A percentile compares a stretch with the other conserved stretches of the same genome.
phyloP scores from a whole-genome alignment of 2,113 vertebrate genomes.

The Carlito syrichta region DNA sequence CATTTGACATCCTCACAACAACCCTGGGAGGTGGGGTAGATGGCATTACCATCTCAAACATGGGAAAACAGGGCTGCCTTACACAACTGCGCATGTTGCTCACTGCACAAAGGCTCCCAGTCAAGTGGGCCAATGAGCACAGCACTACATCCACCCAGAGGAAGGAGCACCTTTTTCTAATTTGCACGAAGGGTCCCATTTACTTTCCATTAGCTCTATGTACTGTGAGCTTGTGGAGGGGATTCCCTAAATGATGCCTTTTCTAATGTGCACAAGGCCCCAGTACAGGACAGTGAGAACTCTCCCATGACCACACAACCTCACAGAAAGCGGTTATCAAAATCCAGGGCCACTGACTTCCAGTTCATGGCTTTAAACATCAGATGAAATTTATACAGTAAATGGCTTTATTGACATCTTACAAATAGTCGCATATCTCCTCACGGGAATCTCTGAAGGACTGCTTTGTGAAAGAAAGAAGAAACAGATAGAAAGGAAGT shows the following conservation, averaged over 20 bases:
- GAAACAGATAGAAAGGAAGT: background rate
- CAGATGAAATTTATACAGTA: background rate
- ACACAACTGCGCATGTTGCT: background rate
- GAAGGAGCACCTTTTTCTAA: background rate
- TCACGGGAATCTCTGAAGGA: background rate
- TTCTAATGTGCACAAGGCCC: background rate
- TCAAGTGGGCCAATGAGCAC: background rate
- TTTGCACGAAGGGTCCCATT: background rate
- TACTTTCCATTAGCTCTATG: background rate
- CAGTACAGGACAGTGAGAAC: background rate
- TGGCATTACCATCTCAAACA: background rate
- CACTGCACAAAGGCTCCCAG: background rate
- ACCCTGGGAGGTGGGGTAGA: background rate
- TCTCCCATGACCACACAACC: background rate
- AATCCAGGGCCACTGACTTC: background rate
- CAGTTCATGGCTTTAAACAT: background rate
- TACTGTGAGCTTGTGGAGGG: background rate
- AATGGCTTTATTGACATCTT: background rate
- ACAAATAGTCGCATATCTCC: background rate
- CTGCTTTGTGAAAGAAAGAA: background rate
- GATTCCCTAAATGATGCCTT: background rate
- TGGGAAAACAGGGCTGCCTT: background rate
- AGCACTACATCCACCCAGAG: background rate
- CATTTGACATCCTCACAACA: conserved; percentile 4
- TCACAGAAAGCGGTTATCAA: background rate